Conservation (phyloP, 2,113 vertebrate genomes). For the Hydrochoerus hydrochaeris region DNA sequence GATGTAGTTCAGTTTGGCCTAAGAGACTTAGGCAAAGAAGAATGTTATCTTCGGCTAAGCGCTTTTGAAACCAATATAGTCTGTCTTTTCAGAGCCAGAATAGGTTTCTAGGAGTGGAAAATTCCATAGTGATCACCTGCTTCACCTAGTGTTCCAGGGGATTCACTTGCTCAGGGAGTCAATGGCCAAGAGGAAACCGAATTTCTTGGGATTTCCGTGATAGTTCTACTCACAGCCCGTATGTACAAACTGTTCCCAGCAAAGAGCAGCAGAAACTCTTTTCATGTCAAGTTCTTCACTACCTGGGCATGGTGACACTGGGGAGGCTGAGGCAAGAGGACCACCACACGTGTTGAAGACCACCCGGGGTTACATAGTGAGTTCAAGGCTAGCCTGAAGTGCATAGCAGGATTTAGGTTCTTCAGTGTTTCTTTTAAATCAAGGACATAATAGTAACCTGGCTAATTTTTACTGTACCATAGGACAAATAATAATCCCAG, state of each 20-base stretch:
- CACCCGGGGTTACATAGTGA: not conserved
- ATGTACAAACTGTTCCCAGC: not conserved
- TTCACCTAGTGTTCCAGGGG: not conserved
- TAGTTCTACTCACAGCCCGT: not conserved
- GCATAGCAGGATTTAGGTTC: not conserved
- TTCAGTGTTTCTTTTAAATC: constrained; percentile 32
- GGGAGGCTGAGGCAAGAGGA: not conserved
- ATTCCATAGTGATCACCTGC: not conserved
- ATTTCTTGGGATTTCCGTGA: not conserved
- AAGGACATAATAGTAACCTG: not conserved
- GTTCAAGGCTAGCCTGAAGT: not conserved
- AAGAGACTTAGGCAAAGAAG: not conserved
- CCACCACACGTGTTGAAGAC: not conserved
- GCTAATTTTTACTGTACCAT: not conserved
- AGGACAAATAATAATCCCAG: not conserved
- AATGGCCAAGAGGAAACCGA: not conserved
- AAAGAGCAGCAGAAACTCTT: not conserved
- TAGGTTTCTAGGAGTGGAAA: constrained; percentile 29
- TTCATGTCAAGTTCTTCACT: not conserved
- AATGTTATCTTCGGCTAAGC: not conserved
- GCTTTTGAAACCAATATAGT: not conserved
- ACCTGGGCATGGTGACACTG: not conserved
- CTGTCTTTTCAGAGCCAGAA: not conserved
- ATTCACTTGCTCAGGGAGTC: not conserved
- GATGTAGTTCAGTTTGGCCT: not conserved